Base-by-base conservation (phyloP, 1,140 invertebrate species). In the Harpegnathos saltator region DNA sequence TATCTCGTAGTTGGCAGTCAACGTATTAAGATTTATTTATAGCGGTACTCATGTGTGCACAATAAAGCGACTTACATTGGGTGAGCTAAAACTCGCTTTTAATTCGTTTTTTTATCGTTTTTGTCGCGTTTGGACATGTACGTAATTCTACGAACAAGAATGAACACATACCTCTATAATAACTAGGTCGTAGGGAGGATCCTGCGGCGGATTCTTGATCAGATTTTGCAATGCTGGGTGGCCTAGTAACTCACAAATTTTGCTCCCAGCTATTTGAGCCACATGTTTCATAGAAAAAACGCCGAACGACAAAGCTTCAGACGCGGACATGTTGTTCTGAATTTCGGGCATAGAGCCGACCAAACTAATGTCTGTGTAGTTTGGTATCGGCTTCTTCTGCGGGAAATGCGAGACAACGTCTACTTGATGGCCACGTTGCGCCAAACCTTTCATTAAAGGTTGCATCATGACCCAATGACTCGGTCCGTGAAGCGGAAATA, bases 371-470 rank as follows among this genome's bases (percentile, higher is more conserved):
- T 93, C 91, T 0, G 19, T 90, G 66, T 94, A 93, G 88, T 95
- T 94, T 0, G 86, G 61, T 17, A 90, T 56, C 0, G 91, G 87
- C 11, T 91, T 90, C 44, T 93, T 92, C 11, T 83, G 22, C 0
- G 94, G 92, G 74, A 93, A 94, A n/a, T 93, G 91, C 1, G 90
- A 89, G 7, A 95, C 72, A 0, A 95, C 91, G 22, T 93, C 93
- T 0, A 95, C 91, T 19, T 93, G 90, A 83, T 95, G 95, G 0
- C 95, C 95, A 0, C 91, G 90, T 14, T 72, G 84, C 0, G 94
- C 94, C 0, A 95, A 78, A 11, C 62, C 89, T 26, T 89, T 89
- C 86, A 94, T 91, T 9, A 95, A 7, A 3, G 83, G 44, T 54
- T 93, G 91, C 0, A 14, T 63, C 58, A 95, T 92, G 0, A 90